phyloP scores from a whole-genome alignment of 2,797 vertebrate genomes.

The Falco berigora region DNA sequence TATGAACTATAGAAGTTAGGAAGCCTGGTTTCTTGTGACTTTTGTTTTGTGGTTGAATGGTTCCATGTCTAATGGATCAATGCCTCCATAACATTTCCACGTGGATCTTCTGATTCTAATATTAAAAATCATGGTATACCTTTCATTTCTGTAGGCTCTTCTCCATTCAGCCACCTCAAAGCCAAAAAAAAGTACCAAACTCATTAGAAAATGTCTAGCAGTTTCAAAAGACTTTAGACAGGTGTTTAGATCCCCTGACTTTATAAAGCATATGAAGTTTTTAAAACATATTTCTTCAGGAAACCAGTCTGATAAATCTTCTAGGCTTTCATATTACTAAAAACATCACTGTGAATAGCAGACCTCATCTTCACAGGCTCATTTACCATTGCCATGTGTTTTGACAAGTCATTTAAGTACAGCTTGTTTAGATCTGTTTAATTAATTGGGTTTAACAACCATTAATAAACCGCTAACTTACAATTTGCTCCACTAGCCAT shows the following conservation, averaged over 20 bases:
- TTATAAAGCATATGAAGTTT: not conserved
- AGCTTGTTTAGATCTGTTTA: not conserved
- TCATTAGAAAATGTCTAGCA: not conserved
- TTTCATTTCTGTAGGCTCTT: not conserved
- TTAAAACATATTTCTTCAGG: not conserved
- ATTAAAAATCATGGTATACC: not conserved
- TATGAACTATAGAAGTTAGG: not conserved
- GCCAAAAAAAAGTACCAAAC: not conserved
- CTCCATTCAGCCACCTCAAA: not conserved
- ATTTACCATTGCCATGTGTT: not conserved
- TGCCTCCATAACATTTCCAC: not conserved
- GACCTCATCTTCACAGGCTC: not conserved
- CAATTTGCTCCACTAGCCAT: not conserved
- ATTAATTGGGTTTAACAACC: not conserved
- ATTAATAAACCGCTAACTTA: not conserved
- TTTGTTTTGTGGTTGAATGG: not conserved
- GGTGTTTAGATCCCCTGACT: not conserved
- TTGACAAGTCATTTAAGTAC: not conserved
- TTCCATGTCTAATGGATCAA: not conserved
- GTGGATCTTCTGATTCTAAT: not conserved
- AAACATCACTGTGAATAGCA: not conserved
- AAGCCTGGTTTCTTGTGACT: not conserved
- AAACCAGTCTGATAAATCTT: not conserved
- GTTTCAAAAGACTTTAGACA: not conserved
- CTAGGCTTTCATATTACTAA: not conserved